Evolutionary conservation across 2,888 invertebrate genomes (phyloP).

Genomic region (Melinaea menophilus): DNA sequence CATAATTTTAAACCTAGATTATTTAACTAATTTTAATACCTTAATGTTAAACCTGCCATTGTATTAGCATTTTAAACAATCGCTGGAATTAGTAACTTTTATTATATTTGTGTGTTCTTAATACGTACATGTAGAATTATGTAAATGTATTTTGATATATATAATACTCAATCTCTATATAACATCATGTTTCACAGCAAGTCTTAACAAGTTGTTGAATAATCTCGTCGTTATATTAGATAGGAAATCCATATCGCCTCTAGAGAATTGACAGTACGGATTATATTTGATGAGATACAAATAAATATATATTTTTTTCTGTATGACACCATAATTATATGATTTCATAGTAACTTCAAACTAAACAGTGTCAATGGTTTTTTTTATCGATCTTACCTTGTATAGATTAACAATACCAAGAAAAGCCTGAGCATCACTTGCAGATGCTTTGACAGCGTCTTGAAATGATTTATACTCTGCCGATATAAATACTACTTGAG

Average conservation of each 20-base stretch:
- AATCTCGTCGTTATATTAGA: neutral
- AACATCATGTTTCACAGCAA: neutral
- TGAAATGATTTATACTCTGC: slow-evolving; percentile 49
- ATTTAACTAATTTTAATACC: no score
- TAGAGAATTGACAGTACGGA: neutral
- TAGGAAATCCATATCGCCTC: neutral
- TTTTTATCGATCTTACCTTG: slow-evolving; percentile 39
- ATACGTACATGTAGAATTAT: no score
- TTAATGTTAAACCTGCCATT: no score
- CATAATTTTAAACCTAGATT: no score
- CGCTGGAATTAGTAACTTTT: no score
- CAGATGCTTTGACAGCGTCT: slow-evolving; percentile 44
- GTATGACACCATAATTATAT: neutral
- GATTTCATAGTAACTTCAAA: no score
- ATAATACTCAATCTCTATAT: no score
- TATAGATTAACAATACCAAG: slow-evolving; percentile 54
- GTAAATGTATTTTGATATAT: no score
- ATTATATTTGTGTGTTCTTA: no score
- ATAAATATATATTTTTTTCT: neutral
- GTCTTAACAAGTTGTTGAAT: neutral
- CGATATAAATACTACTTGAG: slow-evolving; percentile 52
- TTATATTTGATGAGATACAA: neutral
- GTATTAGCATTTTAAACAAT: no score
- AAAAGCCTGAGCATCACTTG: slow-evolving; percentile 51
- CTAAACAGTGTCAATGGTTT: neutral